A percentile compares a stretch with the other conserved stretches of the same genome.
Conservation (phyloP, 2,888 invertebrate genomes). For the Hirudinaria manillensis region DNA sequence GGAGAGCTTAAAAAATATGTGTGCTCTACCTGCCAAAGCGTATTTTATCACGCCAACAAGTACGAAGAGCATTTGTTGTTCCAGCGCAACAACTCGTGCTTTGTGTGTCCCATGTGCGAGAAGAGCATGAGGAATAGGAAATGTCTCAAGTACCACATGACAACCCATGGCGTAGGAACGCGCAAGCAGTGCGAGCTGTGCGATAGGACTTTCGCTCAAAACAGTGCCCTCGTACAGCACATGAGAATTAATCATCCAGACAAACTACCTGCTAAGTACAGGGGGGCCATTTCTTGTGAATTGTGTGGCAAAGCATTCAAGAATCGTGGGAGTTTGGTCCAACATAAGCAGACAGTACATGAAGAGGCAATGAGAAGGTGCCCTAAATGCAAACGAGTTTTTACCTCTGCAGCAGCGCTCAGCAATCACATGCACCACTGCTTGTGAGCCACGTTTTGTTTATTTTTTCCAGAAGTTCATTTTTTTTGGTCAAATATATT, state of each 20-base stretch:
- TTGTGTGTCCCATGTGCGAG: slow-evolving; percentile 27
- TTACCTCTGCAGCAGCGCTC: slow-evolving; percentile 26
- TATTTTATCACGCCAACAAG: slow-evolving; percentile 20
- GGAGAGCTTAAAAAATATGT: slow-evolving; percentile 24
- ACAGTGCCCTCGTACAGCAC: slow-evolving; percentile 28
- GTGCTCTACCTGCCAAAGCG: slow-evolving; percentile 19
- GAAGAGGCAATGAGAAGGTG: slow-evolving; percentile 26
- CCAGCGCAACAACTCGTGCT: slow-evolving; percentile 20
- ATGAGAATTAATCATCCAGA: slow-evolving; percentile 28
- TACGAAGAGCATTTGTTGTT: slow-evolving; percentile 24
- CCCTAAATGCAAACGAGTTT: slow-evolving; percentile 17
- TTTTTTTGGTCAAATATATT: background rate
- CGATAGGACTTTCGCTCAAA: slow-evolving; percentile 26
- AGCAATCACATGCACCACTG: slow-evolving; percentile 29
- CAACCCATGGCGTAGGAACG: slow-evolving; percentile 25
- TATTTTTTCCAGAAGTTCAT: background rate
- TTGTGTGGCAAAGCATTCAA: slow-evolving; percentile 21
- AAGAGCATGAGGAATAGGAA: slow-evolving; percentile 30
- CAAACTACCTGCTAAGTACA: slow-evolving; percentile 18
- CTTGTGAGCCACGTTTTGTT: background rate
- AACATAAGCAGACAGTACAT: slow-evolving; percentile 23
- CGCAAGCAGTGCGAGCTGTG: slow-evolving; percentile 24
- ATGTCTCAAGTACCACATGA: slow-evolving; percentile 31
- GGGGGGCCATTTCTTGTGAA: slow-evolving; percentile 24
- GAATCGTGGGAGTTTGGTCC: slow-evolving; percentile 13